These are phyloP conservation scores for Seriola aureovittata DNA, from an alignment of 2,113 vertebrate genomes.

Conservation along the genomic window DNA sequence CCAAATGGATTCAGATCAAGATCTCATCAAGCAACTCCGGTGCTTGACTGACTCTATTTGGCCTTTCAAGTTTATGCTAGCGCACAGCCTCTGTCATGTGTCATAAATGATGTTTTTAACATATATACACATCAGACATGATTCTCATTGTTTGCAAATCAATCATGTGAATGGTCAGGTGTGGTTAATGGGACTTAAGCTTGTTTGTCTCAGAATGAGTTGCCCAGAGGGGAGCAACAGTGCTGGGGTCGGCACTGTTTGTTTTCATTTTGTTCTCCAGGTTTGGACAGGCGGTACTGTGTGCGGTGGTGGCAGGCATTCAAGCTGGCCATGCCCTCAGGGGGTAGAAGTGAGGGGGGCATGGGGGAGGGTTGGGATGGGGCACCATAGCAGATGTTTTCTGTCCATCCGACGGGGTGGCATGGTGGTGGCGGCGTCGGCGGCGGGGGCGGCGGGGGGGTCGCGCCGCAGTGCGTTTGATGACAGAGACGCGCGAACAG, in stretches of 20 bases:
- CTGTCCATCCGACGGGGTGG: slow-evolving; percentile 19
- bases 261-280: slow-evolving; percentile 44
- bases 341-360: slow-evolving; percentile 13
- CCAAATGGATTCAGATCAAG: slow-evolving; percentile 70
- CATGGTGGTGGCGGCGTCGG: background rate
- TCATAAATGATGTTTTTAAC: slow-evolving; percentile 35
- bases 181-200: slow-evolving; percentile 36
- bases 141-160: slow-evolving; percentile 50
- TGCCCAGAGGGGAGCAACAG: background rate
- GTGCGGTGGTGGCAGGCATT: slow-evolving; percentile 54
- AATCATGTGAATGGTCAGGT: slow-evolving; percentile 46
- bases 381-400: slow-evolving; percentile 71
- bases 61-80: slow-evolving; percentile 27
- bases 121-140: slow-evolving; percentile 21
- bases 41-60: slow-evolving; percentile 40
- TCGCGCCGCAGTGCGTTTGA: slow-evolving; percentile 25
- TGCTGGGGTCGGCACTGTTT: slow-evolving; percentile 9
- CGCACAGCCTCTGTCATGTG: slow-evolving; percentile 10
- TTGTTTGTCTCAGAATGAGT: slow-evolving; percentile 45
- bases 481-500: slow-evolving; percentile 51
- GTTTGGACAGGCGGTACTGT: slow-evolving; percentile 45
- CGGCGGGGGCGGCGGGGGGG: background rate
- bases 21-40: slow-evolving; percentile 55
- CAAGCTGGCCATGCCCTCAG: slow-evolving; percentile 51
- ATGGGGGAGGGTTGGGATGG: slow-evolving; percentile 15